Evolutionary conservation across 2,888 invertebrate species (phyloP).

Genomic region (Coecobrya sp.): DNA sequence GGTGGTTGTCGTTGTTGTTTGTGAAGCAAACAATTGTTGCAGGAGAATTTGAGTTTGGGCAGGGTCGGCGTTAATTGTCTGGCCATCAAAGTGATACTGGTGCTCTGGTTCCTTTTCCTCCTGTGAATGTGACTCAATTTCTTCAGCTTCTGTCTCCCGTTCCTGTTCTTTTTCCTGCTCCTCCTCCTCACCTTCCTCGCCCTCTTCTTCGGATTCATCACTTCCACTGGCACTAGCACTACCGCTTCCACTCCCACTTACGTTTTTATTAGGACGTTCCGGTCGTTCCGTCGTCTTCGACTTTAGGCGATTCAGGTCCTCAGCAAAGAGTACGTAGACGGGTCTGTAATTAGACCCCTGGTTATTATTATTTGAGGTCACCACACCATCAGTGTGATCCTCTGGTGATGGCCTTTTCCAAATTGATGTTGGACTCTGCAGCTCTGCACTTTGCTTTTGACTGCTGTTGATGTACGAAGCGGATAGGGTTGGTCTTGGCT

Average conservation of each 20-base stretch:
- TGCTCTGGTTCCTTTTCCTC: constrained; percentile 68
- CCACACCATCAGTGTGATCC: constrained; percentile 32
- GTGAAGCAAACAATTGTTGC: constrained; percentile 61
- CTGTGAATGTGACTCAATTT: constrained; percentile 4
- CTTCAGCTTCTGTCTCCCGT: constrained; percentile 33
- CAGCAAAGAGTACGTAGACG: constrained; percentile 73
- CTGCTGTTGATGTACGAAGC: constrained; percentile 27
- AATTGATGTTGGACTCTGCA: constrained; percentile 1
- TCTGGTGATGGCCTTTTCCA: constrained; percentile 67
- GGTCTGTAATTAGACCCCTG: constrained; percentile 66
- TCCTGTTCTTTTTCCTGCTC: constrained; percentile 52
- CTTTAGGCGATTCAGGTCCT: constrained; percentile 66
- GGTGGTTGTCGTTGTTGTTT: constrained; percentile 15
- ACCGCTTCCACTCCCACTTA: constrained; percentile 63
- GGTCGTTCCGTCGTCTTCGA: constrained; percentile 38
- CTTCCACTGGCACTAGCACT: constrained; percentile 69
- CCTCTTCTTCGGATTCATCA: constrained; percentile 61
- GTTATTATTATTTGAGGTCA: background rate
- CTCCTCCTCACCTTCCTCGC: constrained; percentile 58
- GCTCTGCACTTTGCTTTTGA: constrained; percentile 45
- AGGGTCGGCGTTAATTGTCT: background rate
- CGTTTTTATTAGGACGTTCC: background rate
- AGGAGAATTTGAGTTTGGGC: constrained; percentile 49
- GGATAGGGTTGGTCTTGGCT: constrained; percentile 29
- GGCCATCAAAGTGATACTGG: constrained; percentile 72